These are phyloP conservation scores for Drosophila kikkawai DNA, from an alignment of 1,140 invertebrate species.

Conservation along the genomic window DNA sequence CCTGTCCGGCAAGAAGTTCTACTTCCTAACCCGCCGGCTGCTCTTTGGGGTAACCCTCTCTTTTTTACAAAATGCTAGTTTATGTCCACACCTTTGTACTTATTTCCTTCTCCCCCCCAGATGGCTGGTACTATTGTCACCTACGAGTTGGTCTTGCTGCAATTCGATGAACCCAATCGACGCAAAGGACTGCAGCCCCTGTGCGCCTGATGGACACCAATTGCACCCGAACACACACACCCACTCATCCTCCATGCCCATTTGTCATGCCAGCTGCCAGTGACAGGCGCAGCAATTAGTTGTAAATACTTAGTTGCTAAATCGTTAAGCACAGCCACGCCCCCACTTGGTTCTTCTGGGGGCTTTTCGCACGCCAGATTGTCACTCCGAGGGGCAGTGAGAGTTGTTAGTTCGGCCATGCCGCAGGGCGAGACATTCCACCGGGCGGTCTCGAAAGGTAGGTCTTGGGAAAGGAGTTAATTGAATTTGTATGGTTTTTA, in stretches of 20 bases:
- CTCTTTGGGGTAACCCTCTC: conserved; percentile 85
- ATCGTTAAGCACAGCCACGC: conserved; percentile 52
- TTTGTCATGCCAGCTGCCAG: conserved; percentile 67
- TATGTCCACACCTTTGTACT: conserved; percentile 7
- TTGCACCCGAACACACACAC: conserved; percentile 4
- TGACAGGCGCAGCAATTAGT: conserved; percentile 70
- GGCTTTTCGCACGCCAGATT: conserved; percentile 22
- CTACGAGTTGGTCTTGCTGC: conserved; percentile 89
- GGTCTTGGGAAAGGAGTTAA: background rate
- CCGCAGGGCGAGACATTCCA: conserved; percentile 70
- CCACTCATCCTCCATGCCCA: conserved; percentile 15
- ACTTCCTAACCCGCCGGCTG: conserved; percentile 87
- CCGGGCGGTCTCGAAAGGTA: conserved; percentile 69
- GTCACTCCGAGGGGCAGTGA: conserved; percentile 30
- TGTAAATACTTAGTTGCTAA: conserved; percentile 63
- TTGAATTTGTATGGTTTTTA: background rate
- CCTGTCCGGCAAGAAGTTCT: conserved; percentile 88
- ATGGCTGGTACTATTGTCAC: conserved; percentile 89
- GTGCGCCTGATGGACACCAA: conserved; percentile 52
- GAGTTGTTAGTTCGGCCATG: conserved; percentile 48
- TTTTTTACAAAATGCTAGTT: conserved; percentile 44
- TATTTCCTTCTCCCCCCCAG: conserved; percentile 21
- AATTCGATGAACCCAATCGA: conserved; percentile 86
- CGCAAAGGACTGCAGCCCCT: conserved; percentile 67
- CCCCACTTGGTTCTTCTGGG: conserved; percentile 9